A percentile compares a stretch with the other conserved stretches of the same genome.
Conservation (phyloP, 2,113 vertebrate genomes). For the Tupaia chinensis region DNA sequence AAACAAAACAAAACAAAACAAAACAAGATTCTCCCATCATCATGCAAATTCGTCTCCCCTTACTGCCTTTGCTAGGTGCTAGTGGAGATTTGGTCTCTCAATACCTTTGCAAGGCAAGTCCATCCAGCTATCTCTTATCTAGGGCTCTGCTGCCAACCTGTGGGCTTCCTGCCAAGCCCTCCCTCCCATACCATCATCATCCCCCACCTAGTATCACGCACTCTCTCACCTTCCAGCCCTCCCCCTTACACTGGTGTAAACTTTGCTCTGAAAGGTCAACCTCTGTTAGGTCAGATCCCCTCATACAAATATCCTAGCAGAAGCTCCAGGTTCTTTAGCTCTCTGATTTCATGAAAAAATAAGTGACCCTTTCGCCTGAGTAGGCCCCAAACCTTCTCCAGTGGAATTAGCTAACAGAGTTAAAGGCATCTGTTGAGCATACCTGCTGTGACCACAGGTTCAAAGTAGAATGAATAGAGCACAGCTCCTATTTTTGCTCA, state of each 20-base stretch:
- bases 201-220: background rate
- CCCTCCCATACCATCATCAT: background rate
- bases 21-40: background rate
- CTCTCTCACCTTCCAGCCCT: no score
- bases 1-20: background rate
- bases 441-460: background rate
- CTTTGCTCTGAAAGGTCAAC: background rate
- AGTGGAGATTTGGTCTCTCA: background rate
- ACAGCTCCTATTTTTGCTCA: background rate
- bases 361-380: background rate
- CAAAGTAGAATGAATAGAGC: background rate
- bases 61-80: background rate
- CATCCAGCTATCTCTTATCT: background rate
- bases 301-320: background rate
- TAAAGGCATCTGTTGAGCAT: background rate
- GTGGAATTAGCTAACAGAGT: background rate
- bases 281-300: background rate
- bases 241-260: background rate
- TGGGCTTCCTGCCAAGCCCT: background rate
- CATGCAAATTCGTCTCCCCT: background rate
- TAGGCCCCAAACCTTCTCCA: background rate
- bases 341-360: background rate
- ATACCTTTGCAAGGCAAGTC: background rate
- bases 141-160: background rate
- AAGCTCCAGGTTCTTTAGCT: background rate